Percentiles rank a stretch among this genome's conserved stretches.
phyloP scores from a whole-genome alignment of 2,888 invertebrate genomes.

The Andrena camellia region DNA sequence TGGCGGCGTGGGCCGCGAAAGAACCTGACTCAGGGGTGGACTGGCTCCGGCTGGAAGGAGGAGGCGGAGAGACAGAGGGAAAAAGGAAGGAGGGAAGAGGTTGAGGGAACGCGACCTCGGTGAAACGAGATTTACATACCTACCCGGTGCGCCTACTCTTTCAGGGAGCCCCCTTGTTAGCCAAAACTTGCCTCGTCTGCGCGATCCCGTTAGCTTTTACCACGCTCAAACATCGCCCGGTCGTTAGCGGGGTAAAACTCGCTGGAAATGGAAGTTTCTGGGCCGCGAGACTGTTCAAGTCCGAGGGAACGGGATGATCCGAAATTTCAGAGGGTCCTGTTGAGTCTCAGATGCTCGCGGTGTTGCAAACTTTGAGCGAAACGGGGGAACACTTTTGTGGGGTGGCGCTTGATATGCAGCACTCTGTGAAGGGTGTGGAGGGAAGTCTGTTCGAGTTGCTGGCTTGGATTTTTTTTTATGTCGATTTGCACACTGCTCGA shows the following conservation, averaged over 20 bases:
- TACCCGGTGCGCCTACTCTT: constrained; percentile 72
- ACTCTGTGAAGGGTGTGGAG: neutral
- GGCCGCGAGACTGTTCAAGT: constrained; percentile 39
- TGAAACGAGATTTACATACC: constrained; percentile 79
- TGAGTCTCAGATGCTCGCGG: neutral
- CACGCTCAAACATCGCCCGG: constrained; percentile 77
- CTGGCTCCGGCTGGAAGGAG: constrained; percentile 59
- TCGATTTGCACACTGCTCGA: neutral
- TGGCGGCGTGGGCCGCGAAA: constrained; percentile 72
- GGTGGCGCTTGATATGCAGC: neutral
- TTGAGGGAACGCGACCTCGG: constrained; percentile 73
- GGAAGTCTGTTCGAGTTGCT: neutral
- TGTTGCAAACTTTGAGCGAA: constrained; percentile 20
- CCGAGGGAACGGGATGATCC: constrained; percentile 40
- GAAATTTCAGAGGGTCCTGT: constrained; percentile 45
- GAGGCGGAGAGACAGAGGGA: constrained; percentile 61
- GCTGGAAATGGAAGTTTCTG: constrained; percentile 60
- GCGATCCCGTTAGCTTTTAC: constrained; percentile 77
- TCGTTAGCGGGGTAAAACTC: constrained; percentile 76
- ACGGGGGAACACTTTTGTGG: neutral
- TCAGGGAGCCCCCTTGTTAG: constrained; percentile 80
- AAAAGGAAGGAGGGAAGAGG: constrained; percentile 56
- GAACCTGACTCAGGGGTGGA: constrained; percentile 74
- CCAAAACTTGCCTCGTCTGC: constrained; percentile 81
- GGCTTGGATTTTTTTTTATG: neutral